Evolutionary conservation across 2,113 vertebrate species (phyloP), one percentile per base, ranked within the genome.

Genomic region (Malurus cyaneus): DNA sequence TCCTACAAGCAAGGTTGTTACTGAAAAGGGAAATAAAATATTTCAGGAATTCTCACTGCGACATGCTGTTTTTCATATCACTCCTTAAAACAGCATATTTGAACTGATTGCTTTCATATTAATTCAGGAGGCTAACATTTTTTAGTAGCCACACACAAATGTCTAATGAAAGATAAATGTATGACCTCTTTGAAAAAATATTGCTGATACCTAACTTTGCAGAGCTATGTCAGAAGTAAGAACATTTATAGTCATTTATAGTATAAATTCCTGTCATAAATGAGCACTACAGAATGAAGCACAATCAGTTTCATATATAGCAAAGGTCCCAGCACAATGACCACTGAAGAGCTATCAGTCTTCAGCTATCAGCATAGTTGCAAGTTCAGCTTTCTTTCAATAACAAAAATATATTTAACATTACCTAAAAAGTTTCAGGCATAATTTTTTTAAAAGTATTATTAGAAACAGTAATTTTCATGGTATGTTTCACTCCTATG

Each of bases 281-380:
- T 76, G 72, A 90, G 76, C 52, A 74, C 44, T 83, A 65, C 41
- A 90, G 82, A 93, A 91, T 49, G 39, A 87, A 96, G n/a, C 13
- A 71, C 47, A 42, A 18, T 41, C 26, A 47, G 25, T 82, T 96
- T 91, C 59, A 77, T 32, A 69, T 32, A 71, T 13, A 86, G 80
- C 64, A 87, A 90, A 72, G 34, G 39, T 76, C 54, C 53, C 44
- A 53, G 47, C 42, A 86, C 29, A 86, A 84, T 47, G 67, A 89
- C 32, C 59, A 42, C 10, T 56, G 26, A 76, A 66, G 8, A 26
- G 56, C 64, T 71, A 81, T 49, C 46, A 84, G 53, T 49, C 69
- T 86, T 94, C 71, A 87, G 57, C 60, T 93, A 66, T 39, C 70
- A 88, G 50, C 2, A 3, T 67, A 56, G 24, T 31, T 89, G 80